A percentile compares a stretch with the other conserved stretches of the same genome.
These are phyloP conservation scores for Tenthredo livida DNA, from an alignment of 2,888 invertebrate species.

Conservation along the genomic window DNA sequence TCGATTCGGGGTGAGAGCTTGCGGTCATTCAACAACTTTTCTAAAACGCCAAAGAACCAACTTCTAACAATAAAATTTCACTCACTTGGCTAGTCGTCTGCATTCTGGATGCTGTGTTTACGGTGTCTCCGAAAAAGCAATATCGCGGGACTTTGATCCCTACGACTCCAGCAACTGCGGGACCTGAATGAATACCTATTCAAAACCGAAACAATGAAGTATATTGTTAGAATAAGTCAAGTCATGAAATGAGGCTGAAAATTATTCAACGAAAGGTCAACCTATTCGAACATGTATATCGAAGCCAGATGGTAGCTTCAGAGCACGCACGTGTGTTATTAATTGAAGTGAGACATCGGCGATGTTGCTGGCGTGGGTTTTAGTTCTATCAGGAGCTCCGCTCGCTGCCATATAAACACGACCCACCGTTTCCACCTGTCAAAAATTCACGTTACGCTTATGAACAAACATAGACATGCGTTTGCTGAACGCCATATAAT, in stretches of 20 bases:
- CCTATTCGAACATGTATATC: slow-evolving; percentile 84
- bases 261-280: slow-evolving; percentile 65
- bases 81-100: slow-evolving; percentile 84
- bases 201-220: not conserved
- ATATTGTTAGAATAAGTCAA: not conserved
- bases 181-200: slow-evolving; percentile 91
- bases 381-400: slow-evolving; percentile 89
- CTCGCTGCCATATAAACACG: slow-evolving; percentile 95
- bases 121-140: slow-evolving; percentile 94
- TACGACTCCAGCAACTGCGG: slow-evolving; percentile 93
- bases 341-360: slow-evolving; percentile 90
- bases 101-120: slow-evolving; percentile 95
- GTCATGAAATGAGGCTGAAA: not conserved
- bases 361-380: slow-evolving; percentile 87
- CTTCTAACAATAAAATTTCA: not conserved
- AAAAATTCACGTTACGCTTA: slow-evolving; percentile 34
- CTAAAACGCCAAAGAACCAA: not conserved
- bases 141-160: slow-evolving; percentile 92
- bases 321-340: slow-evolving; percentile 84
- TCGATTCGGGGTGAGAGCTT: not conserved
- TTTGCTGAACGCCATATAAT: not conserved
- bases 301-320: slow-evolving; percentile 82
- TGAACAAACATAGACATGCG: not conserved
- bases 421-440: slow-evolving; percentile 95
- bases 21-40: not conserved